Base-by-base conservation (phyloP, 2,888 invertebrate species). In the Lepidocyrtinus sp. region DNA sequence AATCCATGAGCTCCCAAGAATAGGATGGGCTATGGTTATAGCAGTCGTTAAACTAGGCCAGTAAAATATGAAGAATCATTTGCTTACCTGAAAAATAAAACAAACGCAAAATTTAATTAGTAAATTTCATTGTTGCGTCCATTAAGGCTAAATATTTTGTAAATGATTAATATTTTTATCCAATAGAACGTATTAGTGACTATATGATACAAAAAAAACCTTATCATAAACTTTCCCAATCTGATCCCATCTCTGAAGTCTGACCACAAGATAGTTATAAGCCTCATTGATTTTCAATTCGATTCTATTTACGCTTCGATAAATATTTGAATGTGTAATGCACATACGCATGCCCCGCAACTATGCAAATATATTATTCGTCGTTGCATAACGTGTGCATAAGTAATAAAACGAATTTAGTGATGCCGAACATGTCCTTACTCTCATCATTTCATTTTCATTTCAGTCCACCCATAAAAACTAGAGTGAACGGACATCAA, bases 261-360 rank as follows among this genome's bases (percentile, higher is more conserved):
- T 75, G 68, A 68, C 75, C 75, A 55, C 75, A 62, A 62, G 68
- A 63, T 63, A 78, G 73, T 78, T 21, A 46, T 26, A 68, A 7
- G 78, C 61, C 73, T 78, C 73, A 78, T 73, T 78, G 78, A 73
- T 46, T 72, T 72, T 72, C 77, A 72, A 72, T 78, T 67, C 71
- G 21, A 62, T 67, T 59, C 24, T 12, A 5, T 36, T 36, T 36
- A 7, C 36, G 15, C 27, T n/a, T 12, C 25, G 9, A 64, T 5
- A 5, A 7, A 46, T 7, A 22, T 25, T 21, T 22, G 55, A 19
- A 55, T 55, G 59, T 59, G 70, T 36, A 25, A n/a, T 24, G 19
- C 69, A 55, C 55, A 46, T 55, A 67, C 21, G 22, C 25, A 64
- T 36, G n/a, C n/a, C n/a, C n/a, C n/a, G n/a, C n/a, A n/a, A n/a